These are phyloP conservation scores for Drosophila bocqueti DNA, from an alignment of 1,140 invertebrate species.

Conservation along the genomic window DNA sequence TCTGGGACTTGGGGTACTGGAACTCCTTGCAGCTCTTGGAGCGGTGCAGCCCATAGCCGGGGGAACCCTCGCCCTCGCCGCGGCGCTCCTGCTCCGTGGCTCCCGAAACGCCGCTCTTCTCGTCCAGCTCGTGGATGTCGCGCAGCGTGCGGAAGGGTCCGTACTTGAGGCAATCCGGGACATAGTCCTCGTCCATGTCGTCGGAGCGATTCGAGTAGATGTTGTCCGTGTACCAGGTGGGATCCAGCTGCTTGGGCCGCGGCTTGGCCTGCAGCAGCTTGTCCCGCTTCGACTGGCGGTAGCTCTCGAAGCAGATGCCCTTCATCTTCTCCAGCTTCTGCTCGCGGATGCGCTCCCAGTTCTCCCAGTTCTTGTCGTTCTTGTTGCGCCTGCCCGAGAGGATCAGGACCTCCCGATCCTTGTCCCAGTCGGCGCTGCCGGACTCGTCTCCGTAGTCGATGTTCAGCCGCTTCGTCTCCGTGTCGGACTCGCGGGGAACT, in stretches of 20 bases:
- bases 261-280: conserved; percentile 86
- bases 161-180: conserved; percentile 81
- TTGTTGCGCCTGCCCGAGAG: conserved; percentile 75
- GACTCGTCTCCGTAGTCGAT: conserved; percentile 72
- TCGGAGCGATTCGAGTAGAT: conserved; percentile 85
- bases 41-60: conserved; percentile 73
- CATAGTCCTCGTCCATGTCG: conserved; percentile 81
- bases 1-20: conserved; percentile 82
- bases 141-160: conserved; percentile 72
- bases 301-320: conserved; percentile 84
- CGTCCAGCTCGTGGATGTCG: conserved; percentile 79
- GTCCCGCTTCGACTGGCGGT: conserved; percentile 84
- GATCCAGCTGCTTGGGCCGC: conserved; percentile 82
- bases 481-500: conserved; percentile 30
- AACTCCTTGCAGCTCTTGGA: conserved; percentile 84
- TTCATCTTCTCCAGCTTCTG: conserved; percentile 85
- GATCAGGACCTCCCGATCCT: conserved; percentile 61
- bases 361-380: conserved; percentile 85
- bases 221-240: conserved; percentile 85
- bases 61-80: conserved; percentile 77
- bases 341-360: conserved; percentile 84
- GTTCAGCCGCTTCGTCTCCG: conserved; percentile 74
- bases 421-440: conserved; percentile 61
- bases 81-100: conserved; percentile 54
- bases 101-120: conserved; percentile 46